phyloP scores from a whole-genome alignment of 2,113 vertebrate species.

The Desmodus rotundus region DNA sequence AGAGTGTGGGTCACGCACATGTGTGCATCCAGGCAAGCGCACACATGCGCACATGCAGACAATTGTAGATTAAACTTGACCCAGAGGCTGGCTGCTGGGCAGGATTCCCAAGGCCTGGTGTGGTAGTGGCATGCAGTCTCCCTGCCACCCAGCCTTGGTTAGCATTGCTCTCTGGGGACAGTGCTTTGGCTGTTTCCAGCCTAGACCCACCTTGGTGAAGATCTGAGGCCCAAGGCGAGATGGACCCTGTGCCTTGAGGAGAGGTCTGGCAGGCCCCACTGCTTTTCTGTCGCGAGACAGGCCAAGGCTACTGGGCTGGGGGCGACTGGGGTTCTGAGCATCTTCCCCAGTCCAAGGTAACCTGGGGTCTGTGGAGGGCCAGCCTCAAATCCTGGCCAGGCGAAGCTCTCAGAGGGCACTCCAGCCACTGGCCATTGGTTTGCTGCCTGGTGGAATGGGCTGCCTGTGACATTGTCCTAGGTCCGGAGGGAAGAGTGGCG shows the following conservation, averaged over 20 bases:
- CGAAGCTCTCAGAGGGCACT: neutral
- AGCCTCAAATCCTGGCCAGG: neutral
- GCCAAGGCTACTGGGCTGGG: neutral
- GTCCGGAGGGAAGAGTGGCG: neutral
- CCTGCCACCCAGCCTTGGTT: neutral
- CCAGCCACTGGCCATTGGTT: neutral
- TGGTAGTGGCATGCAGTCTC: neutral
- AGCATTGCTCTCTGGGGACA: neutral
- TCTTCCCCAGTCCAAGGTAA: neutral
- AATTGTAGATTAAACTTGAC: neutral
- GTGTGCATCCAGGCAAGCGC: rapidly evolving
- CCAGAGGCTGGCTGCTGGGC: neutral
- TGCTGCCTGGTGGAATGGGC: neutral
- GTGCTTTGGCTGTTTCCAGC: neutral
- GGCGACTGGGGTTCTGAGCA: neutral
- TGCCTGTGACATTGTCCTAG: neutral
- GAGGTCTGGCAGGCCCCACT: neutral
- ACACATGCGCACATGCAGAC: rapidly evolving
- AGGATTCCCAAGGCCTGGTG: neutral
- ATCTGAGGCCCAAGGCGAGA: neutral
- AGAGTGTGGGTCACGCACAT: neutral
- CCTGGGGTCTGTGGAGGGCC: neutral
- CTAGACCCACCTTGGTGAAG: too few relatives aligned
- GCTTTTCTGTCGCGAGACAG: neutral
- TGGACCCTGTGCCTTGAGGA: neutral